Conservation (phyloP, 1,140 invertebrate species). For the Cherax destructor region DNA sequence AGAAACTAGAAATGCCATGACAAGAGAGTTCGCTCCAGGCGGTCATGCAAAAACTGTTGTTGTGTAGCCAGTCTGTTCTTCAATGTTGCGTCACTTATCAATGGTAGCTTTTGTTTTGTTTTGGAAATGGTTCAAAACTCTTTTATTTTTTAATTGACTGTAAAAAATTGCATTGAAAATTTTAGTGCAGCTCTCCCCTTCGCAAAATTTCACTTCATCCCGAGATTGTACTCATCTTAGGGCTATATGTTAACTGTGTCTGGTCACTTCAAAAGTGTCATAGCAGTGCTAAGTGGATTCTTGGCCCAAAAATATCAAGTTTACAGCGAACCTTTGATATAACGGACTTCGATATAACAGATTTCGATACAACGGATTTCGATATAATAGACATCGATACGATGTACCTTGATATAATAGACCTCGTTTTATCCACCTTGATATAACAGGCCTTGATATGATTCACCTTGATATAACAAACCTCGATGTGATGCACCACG, state of each 20-base stretch:
- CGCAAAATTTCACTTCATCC: constrained; percentile 66
- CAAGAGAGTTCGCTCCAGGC: constrained; percentile 58
- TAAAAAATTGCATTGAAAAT: constrained; percentile 38
- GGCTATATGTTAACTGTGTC: constrained; percentile 51
- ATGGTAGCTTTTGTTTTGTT: background rate
- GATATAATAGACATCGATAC: no score
- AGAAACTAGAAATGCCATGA: constrained; percentile 52
- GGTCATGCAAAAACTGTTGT: constrained; percentile 63
- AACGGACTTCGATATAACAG: no score
- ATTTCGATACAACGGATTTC: no score
- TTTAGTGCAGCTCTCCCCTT: constrained; percentile 64
- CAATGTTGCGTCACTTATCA: constrained; percentile 39
- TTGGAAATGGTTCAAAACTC: constrained; percentile 38
- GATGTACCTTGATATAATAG: no score
- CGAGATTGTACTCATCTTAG: constrained; percentile 61
- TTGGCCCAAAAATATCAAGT: constrained; percentile 17
- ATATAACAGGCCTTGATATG: no score
- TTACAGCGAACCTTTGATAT: no score
- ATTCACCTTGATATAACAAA: no score
- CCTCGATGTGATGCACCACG: no score
- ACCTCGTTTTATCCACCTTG: no score
- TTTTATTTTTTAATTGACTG: constrained; percentile 28
- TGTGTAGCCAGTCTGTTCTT: constrained; percentile 56
- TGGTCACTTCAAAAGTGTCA: constrained; percentile 23
- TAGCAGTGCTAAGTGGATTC: constrained; percentile 60